Base-by-base conservation (phyloP, 2,797 vertebrate species). In the Champsocephalus esox region DNA sequence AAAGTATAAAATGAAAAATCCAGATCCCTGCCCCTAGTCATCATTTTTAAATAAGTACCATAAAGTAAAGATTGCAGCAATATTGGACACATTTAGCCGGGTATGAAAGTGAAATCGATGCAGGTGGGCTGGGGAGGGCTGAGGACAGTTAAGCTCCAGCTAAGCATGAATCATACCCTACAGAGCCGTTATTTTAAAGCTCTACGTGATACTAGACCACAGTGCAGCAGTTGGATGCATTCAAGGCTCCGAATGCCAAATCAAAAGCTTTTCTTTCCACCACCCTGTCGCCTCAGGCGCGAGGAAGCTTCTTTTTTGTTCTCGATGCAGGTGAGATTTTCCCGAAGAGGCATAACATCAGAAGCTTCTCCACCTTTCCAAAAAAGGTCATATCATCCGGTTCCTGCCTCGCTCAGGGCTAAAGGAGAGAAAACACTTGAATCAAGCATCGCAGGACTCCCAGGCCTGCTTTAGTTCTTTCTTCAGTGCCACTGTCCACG, bases 361-460 rank as follows among this genome's bases (percentile, higher is more conserved):
- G 51, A 77, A 61, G 60, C 65, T 14, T 64, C 44, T 73, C 46
- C 67, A 68, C 70, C 74, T 60, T 78, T 74, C 52, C 49, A 61
- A 46, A 90, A 90, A 82, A 90, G 85, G 88, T 91, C 87, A 72
- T 73, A 77, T 83, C 65, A 54, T 71, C 83, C 77, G 67, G 75
- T 62, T 86, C 48, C 75, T 79, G 58, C 75, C 60, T 81, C 14
- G 67, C 76, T 73, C 38, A 69, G 56, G 68, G 73, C 62, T 62
- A 46, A 75, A 76, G 71, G 52, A 82, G 77, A 82, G 32, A 51
- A 55, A 75, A 77, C 48, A 61, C 60, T 46, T 61, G 46, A 62
- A 77, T 79, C 82, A 73, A 77, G 55, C 51, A 59, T 50, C 7
- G 28, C 54, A 24, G 75, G 64, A 82, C 82, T 88, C 88, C 75